phyloP scores from a whole-genome alignment of 2,888 invertebrate genomes.

The Cantharis nigra region DNA sequence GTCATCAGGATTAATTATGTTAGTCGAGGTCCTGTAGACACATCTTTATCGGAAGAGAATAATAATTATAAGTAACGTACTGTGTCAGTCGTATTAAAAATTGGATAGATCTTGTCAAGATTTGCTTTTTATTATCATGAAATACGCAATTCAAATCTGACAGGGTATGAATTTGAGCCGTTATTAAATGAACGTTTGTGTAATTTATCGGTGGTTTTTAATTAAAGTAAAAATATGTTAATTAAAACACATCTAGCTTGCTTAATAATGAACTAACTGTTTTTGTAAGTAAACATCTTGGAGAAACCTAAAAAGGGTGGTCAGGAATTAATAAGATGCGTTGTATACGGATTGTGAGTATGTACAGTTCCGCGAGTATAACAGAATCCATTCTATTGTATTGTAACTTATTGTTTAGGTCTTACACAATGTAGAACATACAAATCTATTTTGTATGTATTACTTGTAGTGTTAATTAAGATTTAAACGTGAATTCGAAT shows the following conservation, averaged over 20 bases:
- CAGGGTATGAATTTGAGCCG: background rate
- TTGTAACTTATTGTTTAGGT: background rate
- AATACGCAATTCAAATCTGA: background rate
- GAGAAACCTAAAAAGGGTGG: background rate
- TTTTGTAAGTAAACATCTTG: background rate
- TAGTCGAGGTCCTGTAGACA: background rate
- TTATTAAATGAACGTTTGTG: background rate
- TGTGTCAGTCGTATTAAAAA: background rate
- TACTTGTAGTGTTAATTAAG: background rate
- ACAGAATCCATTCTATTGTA: background rate
- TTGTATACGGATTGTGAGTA: background rate
- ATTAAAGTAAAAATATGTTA: background rate
- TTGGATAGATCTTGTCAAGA: background rate
- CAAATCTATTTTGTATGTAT: background rate
- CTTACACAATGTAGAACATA: background rate
- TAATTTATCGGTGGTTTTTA: background rate
- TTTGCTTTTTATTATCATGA: background rate
- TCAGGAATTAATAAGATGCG: background rate
- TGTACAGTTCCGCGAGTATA: background rate
- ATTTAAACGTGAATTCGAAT: background rate
- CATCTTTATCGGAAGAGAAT: background rate
- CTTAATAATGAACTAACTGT: background rate
- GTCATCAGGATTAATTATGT: background rate
- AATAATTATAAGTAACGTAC: background rate
- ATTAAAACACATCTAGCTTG: background rate